Evolutionary conservation across 2,797 vertebrate species (phyloP).

Genomic region (Tiaroga cobitis): DNA sequence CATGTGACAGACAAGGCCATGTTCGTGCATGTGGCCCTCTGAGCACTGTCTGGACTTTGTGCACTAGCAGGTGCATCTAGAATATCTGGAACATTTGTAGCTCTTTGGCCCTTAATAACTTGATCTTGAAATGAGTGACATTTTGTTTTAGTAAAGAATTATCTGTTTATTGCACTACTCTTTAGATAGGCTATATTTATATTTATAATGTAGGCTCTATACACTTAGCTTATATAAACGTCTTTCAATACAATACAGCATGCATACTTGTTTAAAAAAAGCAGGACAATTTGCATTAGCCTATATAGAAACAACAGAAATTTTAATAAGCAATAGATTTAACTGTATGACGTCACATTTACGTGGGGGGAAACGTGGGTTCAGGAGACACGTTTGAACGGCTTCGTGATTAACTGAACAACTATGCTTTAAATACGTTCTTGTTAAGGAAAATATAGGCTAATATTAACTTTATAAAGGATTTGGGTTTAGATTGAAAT

Average conservation of each 20-base stretch:
- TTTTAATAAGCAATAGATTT: constrained; percentile 24
- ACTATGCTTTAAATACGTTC: neutral
- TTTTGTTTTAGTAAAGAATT: neutral
- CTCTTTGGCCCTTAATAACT: neutral
- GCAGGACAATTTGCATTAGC: too few species aligned
- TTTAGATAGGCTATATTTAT: neutral
- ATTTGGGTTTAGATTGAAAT: neutral
- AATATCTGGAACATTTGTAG: neutral
- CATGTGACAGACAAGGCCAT: constrained; percentile 32
- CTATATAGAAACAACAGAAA: constrained; percentile 31
- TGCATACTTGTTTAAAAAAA: neutral
- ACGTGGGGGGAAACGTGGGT: constrained; percentile 68
- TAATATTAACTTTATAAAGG: neutral
- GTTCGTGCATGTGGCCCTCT: constrained; percentile 3
- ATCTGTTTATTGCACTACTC: neutral
- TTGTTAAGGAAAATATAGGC: neutral
- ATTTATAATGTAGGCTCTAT: too few species aligned
- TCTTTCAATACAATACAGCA: neutral
- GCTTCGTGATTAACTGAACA: neutral
- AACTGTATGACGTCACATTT: constrained; percentile 79
- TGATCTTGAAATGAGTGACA: neutral
- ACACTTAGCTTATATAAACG: neutral
- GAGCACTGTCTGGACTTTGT: constrained; percentile 1
- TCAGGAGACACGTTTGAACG: constrained; percentile 57
- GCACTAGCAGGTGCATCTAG: neutral